Conservation (phyloP, 2,888 invertebrate genomes). For the Caenorhabditis panamensis region DNA sequence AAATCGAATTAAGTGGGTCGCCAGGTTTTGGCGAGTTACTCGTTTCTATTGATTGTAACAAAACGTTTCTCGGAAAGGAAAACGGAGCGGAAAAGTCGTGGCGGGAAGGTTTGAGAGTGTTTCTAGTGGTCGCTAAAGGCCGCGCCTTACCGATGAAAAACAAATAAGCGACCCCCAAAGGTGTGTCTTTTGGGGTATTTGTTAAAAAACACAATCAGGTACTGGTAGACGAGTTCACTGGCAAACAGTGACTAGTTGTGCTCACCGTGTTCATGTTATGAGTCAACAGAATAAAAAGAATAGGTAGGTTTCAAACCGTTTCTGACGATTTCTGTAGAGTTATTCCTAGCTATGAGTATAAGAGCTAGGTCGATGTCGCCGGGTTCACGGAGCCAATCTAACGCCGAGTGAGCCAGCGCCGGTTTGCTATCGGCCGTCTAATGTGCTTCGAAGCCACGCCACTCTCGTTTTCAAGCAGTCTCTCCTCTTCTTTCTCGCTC, state of each 20-base stretch:
- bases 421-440: slow-evolving; percentile 51
- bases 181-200: slow-evolving; percentile 30
- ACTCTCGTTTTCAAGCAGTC: slow-evolving; percentile 33
- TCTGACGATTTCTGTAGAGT: no score
- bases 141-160: slow-evolving; percentile 7
- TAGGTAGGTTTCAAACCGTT: neutral
- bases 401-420: slow-evolving; percentile 54
- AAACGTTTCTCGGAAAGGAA: neutral
- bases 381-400: slow-evolving; percentile 47
- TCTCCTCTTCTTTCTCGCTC: slow-evolving; percentile 41
- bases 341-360: no score
- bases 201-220: slow-evolving; percentile 22
- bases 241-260: slow-evolving; percentile 21
- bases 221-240: slow-evolving; percentile 12
- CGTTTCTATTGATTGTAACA: slow-evolving; percentile 19
- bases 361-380: neutral
- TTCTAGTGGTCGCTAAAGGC: slow-evolving; percentile 7
- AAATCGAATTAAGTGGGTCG: slow-evolving; percentile 49
- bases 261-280: slow-evolving; percentile 1
- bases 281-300: neutral
- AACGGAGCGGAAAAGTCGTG: neutral
- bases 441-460: slow-evolving; percentile 56
- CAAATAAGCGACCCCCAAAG: slow-evolving; percentile 9
- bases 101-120: slow-evolving; percentile 1
- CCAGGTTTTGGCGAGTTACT: slow-evolving; percentile 33